These are phyloP conservation scores for Thunnus maccoyii DNA, from an alignment of 2,113 vertebrate species.

Conservation along the genomic window DNA sequence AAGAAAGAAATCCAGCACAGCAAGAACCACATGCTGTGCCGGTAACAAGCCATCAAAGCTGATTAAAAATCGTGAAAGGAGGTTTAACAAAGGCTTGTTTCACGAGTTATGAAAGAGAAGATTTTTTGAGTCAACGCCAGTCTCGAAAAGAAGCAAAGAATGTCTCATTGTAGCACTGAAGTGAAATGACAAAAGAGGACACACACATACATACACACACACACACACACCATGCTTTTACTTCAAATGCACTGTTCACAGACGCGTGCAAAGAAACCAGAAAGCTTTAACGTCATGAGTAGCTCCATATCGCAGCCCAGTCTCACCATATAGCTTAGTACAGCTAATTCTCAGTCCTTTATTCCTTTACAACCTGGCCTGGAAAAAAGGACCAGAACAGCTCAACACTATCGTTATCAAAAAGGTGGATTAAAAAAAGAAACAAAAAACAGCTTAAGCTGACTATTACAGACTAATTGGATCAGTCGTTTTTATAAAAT, in stretches of 20 bases:
- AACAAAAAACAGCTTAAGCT: constrained; percentile 21
- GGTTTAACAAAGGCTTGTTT: constrained; percentile 24
- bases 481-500: constrained; percentile 30
- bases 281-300: constrained; percentile 38
- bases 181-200: constrained; percentile 9
- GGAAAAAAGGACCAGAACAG: constrained; percentile 65
- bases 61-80: background rate
- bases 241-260: background rate
- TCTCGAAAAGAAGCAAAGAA: background rate
- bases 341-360: constrained; percentile 54
- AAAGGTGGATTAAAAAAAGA: constrained; percentile 31
- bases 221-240: constrained; percentile 47
- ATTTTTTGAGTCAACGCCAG: background rate
- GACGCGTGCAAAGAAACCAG: constrained; percentile 57
- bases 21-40: constrained; percentile 29
- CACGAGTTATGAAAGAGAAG: constrained; percentile 18
- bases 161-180: background rate
- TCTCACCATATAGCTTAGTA: constrained; percentile 62
- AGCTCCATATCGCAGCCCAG: constrained; percentile 38
- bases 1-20: constrained; percentile 7
- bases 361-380: constrained; percentile 64
- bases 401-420: constrained; percentile 54
- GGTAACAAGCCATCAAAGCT: constrained; percentile 19
- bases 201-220: background rate
- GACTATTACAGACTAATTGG: background rate